Base-by-base conservation (phyloP, 2,113 vertebrate genomes). In the Beaufortia kweichowensis region DNA sequence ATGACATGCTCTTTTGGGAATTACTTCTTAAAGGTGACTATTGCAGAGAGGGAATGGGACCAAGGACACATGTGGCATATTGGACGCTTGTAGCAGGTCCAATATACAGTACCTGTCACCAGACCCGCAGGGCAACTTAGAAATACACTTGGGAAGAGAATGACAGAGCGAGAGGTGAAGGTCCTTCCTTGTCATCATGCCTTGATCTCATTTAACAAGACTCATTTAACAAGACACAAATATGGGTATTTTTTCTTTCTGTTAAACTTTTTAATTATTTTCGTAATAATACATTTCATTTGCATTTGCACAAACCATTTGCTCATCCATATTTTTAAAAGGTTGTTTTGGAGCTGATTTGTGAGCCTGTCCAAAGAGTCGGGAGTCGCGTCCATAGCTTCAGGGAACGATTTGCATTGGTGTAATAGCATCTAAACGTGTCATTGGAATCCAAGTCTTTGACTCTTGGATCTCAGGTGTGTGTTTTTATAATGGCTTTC, bases 1-100 rank as follows among this genome's bases (percentile, higher is more conserved):
- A 12, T 41, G 68, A 55, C 48, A 69, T 23, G 6, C 2, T 35
- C 29, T 55, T 55, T 69, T 9, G 68, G 68, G 68, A 59, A 59
- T 59, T 33, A 15, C 14, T 21, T 56, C 67, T 41, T 71, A 71
- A 41, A 59, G 68, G 68, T 71, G 68, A 39, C 68, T 15, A 71
- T 21, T 26, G 5, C 9, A n/a, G 19, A 41, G 9, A 41, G 23
- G 15, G 50, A 24, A 59, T 39, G 11, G 14, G 31, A 14, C 8
- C 21, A 59, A 59, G 55, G 33, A 71, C 53, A 57, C 68, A 41
- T 26, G 26, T 59, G 53, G 33, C 53, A 41, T 15, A 41, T 41
- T 57, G 29, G 68, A 57, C 12, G 29, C n/a, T 24, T 57, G 50
- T 59, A 41, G 23, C 53, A 69, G 48, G 48, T 55, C 48, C n/a